phyloP scores from a whole-genome alignment of 2,797 vertebrate species.

The Lepus oiostolus region DNA sequence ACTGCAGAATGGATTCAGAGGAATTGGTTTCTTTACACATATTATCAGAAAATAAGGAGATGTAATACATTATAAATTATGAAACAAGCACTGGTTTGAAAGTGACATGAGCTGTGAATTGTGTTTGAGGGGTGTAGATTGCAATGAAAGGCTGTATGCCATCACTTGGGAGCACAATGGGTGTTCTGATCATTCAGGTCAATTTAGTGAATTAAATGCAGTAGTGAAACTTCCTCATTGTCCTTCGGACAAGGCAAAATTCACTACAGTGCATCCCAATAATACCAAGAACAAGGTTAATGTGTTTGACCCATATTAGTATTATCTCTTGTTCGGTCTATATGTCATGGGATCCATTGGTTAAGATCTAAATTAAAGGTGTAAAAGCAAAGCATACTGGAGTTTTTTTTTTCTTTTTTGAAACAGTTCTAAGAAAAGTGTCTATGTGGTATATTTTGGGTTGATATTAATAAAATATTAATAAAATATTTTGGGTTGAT shows the following conservation, averaged over 20 bases:
- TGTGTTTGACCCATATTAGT: not conserved
- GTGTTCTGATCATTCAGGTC: not conserved
- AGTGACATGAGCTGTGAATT: slow-evolving; percentile 57
- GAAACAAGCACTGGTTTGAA: slow-evolving; percentile 70
- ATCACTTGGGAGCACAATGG: slow-evolving; percentile 56
- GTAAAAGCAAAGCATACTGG: slow-evolving; percentile 40
- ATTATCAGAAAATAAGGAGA: slow-evolving; percentile 76
- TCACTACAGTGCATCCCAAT: not conserved
- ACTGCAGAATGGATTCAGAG: slow-evolving; percentile 64
- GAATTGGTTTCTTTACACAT: slow-evolving; percentile 63
- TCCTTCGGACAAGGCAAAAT: not conserved
- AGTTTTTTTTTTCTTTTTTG: slow-evolving; percentile 60
- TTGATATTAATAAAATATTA: slow-evolving; percentile 24
- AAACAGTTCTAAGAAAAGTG: not conserved
- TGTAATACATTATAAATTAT: slow-evolving; percentile 79
- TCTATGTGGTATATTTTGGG: not conserved
- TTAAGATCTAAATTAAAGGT: not conserved
- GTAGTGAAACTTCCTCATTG: not conserved
- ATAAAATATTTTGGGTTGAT: not conserved
- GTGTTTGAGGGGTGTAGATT: not conserved
- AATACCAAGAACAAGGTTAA: not conserved
- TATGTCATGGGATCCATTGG: not conserved
- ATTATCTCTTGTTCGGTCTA: not conserved
- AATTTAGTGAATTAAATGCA: not conserved
- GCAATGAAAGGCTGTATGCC: not conserved